Percentiles rank a stretch among this genome's conserved stretches.
These are phyloP conservation scores for Anthopleura xanthogrammica DNA, from an alignment of 92 coral and sea anemone genomes.

Conservation along the genomic window DNA sequence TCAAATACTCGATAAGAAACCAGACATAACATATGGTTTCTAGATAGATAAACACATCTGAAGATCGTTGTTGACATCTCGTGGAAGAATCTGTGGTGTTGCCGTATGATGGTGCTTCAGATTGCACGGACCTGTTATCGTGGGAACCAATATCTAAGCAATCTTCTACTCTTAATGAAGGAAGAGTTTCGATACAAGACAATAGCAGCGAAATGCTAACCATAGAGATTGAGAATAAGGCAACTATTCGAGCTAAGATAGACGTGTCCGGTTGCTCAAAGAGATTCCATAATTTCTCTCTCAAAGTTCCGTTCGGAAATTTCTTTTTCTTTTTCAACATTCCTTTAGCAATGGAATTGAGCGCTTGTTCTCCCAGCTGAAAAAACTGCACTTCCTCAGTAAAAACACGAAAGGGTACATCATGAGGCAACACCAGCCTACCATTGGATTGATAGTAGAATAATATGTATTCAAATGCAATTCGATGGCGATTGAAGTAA, in stretches of 20 bases:
- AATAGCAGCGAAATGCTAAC: slow-evolving; percentile 64
- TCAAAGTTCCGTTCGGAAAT: slow-evolving; percentile 22
- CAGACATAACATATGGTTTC: slow-evolving; percentile 79
- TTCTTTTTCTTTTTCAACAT: slow-evolving; percentile 29
- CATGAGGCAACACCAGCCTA: slow-evolving; percentile 83
- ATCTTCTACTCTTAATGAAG: slow-evolving; percentile 42
- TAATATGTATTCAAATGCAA: slow-evolving; percentile 85
- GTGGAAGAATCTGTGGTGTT: slow-evolving; percentile 15
- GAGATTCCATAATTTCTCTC: slow-evolving; percentile 72
- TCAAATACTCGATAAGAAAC: slow-evolving; percentile 81
- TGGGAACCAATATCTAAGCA: slow-evolving; percentile 26
- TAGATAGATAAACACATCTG: slow-evolving; percentile 56
- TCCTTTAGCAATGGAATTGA: slow-evolving; percentile 76
- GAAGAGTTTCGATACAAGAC: slow-evolving; percentile 80
- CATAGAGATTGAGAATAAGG: slow-evolving; percentile 77
- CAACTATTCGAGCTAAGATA: slow-evolving; percentile 61
- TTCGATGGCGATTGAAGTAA: slow-evolving; percentile 90
- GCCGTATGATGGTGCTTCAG: background rate
- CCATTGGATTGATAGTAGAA: slow-evolving; percentile 95
- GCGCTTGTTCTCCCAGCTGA: slow-evolving; percentile 94
- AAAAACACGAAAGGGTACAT: slow-evolving; percentile 78
- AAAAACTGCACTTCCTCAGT: slow-evolving; percentile 92
- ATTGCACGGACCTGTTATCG: slow-evolving; percentile 23
- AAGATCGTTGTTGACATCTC: slow-evolving; percentile 20
- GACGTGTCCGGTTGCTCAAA: slow-evolving; percentile 94